These are phyloP conservation scores for Siniperca undulata DNA, from an alignment of 2,797 vertebrate species.

Conservation along the genomic window DNA sequence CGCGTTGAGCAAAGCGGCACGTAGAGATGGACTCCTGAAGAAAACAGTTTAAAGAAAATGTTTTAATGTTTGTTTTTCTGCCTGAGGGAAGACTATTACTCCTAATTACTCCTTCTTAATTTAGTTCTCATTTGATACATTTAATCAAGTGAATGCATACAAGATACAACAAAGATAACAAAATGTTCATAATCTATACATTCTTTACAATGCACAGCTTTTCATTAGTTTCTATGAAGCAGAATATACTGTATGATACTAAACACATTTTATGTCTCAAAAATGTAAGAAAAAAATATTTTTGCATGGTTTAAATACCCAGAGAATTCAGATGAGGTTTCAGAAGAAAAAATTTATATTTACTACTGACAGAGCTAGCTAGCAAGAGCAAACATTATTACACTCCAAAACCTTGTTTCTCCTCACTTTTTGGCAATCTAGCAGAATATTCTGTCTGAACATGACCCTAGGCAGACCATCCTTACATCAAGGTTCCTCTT, in stretches of 20 bases:
- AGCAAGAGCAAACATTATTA: background rate
- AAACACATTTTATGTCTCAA: background rate
- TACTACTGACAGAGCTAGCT: background rate
- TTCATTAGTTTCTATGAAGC: background rate
- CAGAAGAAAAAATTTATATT: background rate
- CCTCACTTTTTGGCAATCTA: background rate
- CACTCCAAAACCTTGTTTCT: background rate
- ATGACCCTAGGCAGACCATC: background rate
- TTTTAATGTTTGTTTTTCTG: background rate
- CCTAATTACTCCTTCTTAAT: background rate
- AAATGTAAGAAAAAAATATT: background rate
- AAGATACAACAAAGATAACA: background rate
- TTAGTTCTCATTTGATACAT: background rate
- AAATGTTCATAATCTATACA: background rate
- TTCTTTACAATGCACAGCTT: background rate
- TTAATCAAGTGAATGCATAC: background rate
- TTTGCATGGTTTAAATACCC: background rate
- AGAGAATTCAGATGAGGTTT: background rate
- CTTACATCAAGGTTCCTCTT: constrained; percentile 92
- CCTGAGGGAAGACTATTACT: background rate
- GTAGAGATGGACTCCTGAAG: constrained; percentile 96
- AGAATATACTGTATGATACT: background rate
- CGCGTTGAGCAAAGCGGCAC: constrained; percentile 96
- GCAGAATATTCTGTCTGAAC: background rate
- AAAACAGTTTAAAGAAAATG: constrained; percentile 3